A percentile compares a stretch with the other conserved stretches of the same genome.
These are phyloP conservation scores for Enteromius mattozi DNA, from an alignment of 2,797 vertebrate species.

Conservation along the genomic window DNA sequence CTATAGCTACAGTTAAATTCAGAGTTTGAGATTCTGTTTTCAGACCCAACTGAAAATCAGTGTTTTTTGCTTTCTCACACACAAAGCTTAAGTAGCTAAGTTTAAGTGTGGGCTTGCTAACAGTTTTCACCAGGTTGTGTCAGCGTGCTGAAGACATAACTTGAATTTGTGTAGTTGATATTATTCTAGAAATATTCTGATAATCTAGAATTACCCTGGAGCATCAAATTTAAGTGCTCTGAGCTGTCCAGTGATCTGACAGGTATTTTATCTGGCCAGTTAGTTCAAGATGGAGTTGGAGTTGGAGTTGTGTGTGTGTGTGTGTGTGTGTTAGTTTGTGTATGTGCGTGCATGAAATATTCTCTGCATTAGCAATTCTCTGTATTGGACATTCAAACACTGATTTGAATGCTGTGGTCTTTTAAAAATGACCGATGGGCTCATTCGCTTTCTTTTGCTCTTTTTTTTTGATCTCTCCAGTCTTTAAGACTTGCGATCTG, in stretches of 20 bases:
- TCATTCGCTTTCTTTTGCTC: not conserved
- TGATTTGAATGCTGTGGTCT: not conserved
- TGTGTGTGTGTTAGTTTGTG: not conserved
- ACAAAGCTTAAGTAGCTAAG: too few species aligned
- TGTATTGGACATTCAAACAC: slow-evolving; percentile 13
- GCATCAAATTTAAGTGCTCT: not conserved
- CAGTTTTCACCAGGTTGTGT: not conserved
- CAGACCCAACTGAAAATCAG: not conserved
- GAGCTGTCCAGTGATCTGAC: not conserved
- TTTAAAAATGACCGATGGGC: slow-evolving; percentile 3
- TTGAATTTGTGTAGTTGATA: not conserved
- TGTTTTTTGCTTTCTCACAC: not conserved
- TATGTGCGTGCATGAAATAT: slow-evolving; percentile 23
- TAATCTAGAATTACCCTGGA: not conserved
- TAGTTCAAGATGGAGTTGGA: not conserved
- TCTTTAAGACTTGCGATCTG: slow-evolving; percentile 22
- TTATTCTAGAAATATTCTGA: not conserved
- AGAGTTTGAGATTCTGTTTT: not conserved
- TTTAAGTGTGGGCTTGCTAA: not conserved
- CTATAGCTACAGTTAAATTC: not conserved
- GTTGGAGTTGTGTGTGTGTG: not conserved
- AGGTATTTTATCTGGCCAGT: slow-evolving; percentile 10
- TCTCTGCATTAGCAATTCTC: slow-evolving; percentile 8
- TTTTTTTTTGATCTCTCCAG: slow-evolving; percentile 1
- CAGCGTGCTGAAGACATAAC: not conserved